These are phyloP conservation scores for Brachyhypopomus gauderio DNA, from an alignment of 2,113 vertebrate species.

Conservation along the genomic window DNA sequence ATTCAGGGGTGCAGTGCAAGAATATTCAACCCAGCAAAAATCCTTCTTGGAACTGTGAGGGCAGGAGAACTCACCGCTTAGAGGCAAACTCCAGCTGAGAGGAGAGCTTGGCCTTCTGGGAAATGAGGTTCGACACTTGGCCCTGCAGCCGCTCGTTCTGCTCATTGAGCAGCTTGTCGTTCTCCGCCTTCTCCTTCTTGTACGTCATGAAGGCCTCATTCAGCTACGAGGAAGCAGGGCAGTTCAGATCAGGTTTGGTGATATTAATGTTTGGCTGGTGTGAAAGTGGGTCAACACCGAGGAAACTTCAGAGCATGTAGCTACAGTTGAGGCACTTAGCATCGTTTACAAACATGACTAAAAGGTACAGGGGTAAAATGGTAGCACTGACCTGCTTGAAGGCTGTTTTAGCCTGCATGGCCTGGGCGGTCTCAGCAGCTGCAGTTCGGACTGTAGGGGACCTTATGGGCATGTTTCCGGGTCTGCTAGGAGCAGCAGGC, in stretches of 20 bases:
- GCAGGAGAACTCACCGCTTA: slow-evolving; percentile 79
- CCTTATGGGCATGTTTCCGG: slow-evolving; percentile 68
- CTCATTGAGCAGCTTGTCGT: slow-evolving; percentile 88
- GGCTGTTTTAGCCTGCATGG: slow-evolving; percentile 86
- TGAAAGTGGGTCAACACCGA: no score
- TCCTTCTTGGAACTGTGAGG: neutral
- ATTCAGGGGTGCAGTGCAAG: no score
- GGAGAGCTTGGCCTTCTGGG: slow-evolving; percentile 87
- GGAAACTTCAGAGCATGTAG: no score
- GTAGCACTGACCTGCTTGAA: slow-evolving; percentile 85
- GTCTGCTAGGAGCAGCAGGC: slow-evolving; percentile 74
- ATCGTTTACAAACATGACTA: no score
- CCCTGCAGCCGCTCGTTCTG: slow-evolving; percentile 90
- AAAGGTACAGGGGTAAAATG: neutral
- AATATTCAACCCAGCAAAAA: no score
- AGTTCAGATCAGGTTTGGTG: neutral
- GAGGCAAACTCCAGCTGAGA: slow-evolving; percentile 92
- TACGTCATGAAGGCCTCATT: slow-evolving; percentile 91
- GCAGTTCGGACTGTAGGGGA: slow-evolving; percentile 78
- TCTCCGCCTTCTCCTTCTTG: slow-evolving; percentile 93
- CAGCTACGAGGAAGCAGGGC: slow-evolving; percentile 69
- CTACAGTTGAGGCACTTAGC: no score
- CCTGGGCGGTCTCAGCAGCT: slow-evolving; percentile 77
- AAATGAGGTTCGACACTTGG: slow-evolving; percentile 86
- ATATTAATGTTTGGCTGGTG: no score